Evolutionary conservation across 1,140 invertebrate species (phyloP).

Genomic region (Zaprionus lachaisei): DNA sequence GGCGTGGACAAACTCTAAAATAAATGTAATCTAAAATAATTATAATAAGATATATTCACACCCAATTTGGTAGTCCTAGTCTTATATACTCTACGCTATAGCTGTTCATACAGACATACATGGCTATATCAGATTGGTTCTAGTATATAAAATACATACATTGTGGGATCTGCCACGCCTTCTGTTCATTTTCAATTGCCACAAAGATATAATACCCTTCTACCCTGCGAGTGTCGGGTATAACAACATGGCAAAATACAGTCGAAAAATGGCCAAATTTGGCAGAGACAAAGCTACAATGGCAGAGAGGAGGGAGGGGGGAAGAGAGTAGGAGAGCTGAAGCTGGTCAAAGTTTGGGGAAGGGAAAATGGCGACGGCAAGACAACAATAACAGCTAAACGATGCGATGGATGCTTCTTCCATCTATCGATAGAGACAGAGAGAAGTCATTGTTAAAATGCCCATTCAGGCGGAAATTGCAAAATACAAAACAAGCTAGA

Average conservation of each 20-base stretch:
- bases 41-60: no score
- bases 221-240: no score
- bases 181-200: no score
- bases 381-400: conserved; percentile 31
- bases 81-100: no score
- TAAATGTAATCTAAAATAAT: no score
- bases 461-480: conserved; percentile 50
- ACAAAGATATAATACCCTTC: no score
- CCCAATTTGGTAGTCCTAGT: no score
- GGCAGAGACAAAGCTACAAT: conserved; percentile 2
- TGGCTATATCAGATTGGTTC: no score
- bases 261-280: conserved; percentile 33
- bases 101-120: no score
- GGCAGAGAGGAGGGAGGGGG: not conserved
- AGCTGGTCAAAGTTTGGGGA: conserved; percentile 3
- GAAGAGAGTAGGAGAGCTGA: not conserved
- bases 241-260: conserved; percentile 27
- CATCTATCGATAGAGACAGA: not conserved
- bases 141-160: no score
- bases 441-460: conserved; percentile 47
- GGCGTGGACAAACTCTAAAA: no score
- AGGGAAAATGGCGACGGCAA: not conserved
- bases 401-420: not conserved
- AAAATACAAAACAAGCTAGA: conserved; percentile 43
- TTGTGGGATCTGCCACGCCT: no score